These are phyloP conservation scores for Luperina nickerlii DNA, from an alignment of 2,888 invertebrate species.

Conservation along the genomic window DNA sequence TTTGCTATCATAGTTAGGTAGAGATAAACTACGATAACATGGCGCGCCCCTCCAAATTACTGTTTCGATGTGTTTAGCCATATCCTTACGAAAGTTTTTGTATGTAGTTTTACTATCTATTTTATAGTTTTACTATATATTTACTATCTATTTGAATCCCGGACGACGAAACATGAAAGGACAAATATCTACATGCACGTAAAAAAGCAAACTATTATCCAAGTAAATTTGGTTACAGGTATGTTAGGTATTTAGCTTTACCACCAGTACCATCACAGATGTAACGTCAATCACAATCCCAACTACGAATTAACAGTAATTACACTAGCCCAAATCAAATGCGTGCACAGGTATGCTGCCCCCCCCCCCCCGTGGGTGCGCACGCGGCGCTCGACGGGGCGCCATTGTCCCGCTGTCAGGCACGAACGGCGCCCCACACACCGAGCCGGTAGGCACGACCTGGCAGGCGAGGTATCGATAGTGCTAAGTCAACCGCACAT, in stretches of 20 bases:
- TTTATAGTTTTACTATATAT: no score
- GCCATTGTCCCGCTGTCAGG: conserved; percentile 85
- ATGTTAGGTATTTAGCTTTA: background rate
- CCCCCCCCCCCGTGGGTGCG: conserved; percentile 42
- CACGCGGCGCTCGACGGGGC: conserved; percentile 79
- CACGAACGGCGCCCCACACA: conserved; percentile 81
- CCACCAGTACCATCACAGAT: background rate
- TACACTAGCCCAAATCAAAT: conserved; percentile 45
- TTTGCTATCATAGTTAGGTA: no score
- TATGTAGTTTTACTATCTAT: no score
- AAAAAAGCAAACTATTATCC: background rate
- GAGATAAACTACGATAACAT: no score
- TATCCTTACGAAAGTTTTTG: no score
- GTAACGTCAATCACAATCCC: conserved; percentile 20
- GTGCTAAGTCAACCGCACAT: background rate
- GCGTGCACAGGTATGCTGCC: conserved; percentile 47
- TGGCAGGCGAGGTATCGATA: conserved; percentile 48
- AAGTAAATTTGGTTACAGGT: background rate
- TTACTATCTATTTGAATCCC: background rate
- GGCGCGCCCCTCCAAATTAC: no score
- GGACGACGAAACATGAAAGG: background rate
- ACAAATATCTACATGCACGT: background rate
- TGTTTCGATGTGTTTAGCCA: no score
- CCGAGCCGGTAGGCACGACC: conserved; percentile 33
- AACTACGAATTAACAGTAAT: conserved; percentile 54